phyloP scores from a whole-genome alignment of 2,113 vertebrate species.

The Echinops telfairi region DNA sequence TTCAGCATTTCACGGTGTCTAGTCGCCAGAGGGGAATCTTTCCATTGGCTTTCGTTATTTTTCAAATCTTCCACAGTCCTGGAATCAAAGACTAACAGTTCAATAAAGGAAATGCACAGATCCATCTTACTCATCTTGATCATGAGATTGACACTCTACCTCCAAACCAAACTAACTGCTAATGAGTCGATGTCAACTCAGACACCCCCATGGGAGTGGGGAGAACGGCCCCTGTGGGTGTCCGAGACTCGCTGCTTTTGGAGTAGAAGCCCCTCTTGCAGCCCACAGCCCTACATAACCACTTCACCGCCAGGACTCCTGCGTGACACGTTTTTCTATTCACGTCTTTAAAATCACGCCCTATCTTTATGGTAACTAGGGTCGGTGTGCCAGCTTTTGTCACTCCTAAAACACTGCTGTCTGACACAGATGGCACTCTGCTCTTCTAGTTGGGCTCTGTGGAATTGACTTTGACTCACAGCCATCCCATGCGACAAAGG shows the following conservation, averaged over 20 bases:
- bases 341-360: no score
- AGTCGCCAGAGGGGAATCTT: constrained; percentile 96
- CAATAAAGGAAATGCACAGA: neutral
- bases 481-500: neutral
- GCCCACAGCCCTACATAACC: no score
- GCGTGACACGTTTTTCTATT: no score
- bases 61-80: constrained; percentile 99
- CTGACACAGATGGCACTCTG: neutral
- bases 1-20: constrained; percentile 99
- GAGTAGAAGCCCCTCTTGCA: no score
- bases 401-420: neutral
- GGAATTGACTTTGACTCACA: neutral
- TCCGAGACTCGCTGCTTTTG: no score
- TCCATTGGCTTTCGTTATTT: constrained; percentile 98
- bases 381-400: no score
- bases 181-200: no score
- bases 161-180: no score
- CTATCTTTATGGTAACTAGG: no score
- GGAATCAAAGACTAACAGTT: constrained; percentile 62
- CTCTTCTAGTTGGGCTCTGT: neutral
- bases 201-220: no score
- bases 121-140: neutral
- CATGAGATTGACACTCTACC: neutral
- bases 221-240: no score
- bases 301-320: no score